Conservation (phyloP, 2,113 vertebrate species). For the Callorhinus ursinus region DNA sequence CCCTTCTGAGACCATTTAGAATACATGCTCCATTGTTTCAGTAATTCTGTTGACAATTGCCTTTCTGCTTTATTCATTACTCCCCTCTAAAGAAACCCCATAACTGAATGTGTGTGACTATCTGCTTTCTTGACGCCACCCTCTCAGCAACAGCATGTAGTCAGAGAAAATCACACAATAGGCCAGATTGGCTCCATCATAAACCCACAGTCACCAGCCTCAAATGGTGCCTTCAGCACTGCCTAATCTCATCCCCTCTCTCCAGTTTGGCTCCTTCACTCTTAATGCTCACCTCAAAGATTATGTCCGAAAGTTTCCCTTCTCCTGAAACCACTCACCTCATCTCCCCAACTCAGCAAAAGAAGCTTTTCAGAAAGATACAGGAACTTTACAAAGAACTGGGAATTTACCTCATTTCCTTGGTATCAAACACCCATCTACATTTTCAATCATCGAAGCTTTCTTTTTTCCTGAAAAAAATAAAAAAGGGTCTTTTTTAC, state of each 20-base stretch:
- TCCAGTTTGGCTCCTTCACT: not conserved
- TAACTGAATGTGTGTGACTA: not conserved
- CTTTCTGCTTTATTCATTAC: conserved; percentile 40
- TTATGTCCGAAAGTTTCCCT: not conserved
- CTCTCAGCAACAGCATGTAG: not conserved
- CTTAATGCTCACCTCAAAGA: not conserved
- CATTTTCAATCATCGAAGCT: not conserved
- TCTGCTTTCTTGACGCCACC: not conserved
- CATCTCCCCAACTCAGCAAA: conserved; percentile 17
- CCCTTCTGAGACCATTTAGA: not conserved
- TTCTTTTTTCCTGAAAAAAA: not conserved
- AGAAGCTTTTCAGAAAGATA: not conserved
- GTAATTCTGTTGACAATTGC: not conserved
- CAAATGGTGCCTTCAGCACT: not conserved
- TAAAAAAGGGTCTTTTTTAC: not conserved
- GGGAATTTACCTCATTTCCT: not conserved
- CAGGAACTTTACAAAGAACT: not conserved
- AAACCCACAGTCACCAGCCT: not conserved
- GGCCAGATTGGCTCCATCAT: not conserved
- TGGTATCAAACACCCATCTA: not conserved
- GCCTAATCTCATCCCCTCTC: not conserved
- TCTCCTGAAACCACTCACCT: not conserved
- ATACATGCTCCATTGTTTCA: not conserved
- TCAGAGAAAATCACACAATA: not conserved
- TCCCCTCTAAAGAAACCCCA: not conserved